phyloP scores from a whole-genome alignment of 2,113 vertebrate genomes.

The Heptranchias perlo region DNA sequence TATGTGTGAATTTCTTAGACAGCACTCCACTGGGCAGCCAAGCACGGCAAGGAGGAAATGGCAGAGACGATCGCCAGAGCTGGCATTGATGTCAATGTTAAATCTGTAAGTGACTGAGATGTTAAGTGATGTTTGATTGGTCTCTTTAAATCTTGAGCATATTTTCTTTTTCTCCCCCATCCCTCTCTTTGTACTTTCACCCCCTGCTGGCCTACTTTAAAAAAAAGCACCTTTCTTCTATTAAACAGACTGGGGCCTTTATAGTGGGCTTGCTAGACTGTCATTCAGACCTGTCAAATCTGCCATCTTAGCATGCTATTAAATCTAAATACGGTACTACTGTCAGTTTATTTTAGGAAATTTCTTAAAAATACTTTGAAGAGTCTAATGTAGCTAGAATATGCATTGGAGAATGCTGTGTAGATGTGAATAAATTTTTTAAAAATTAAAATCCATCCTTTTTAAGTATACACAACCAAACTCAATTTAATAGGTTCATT shows the following conservation, averaged over 20 bases:
- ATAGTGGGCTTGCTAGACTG: conserved; percentile 29
- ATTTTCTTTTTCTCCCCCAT: neutral
- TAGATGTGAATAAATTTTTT: neutral
- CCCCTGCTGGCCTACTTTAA: conserved; percentile 33
- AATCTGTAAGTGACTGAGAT: conserved; percentile 60
- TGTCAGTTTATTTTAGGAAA: conserved; percentile 31
- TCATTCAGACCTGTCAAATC: conserved; percentile 28
- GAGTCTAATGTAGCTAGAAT: neutral
- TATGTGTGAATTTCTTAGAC: conserved; percentile 55
- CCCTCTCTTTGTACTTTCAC: conserved; percentile 25
- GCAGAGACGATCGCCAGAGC: conserved; percentile 61
- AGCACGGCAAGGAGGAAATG: conserved; percentile 54
- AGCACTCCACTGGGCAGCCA: conserved; percentile 61
- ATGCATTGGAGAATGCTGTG: neutral
- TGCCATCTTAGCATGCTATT: conserved; percentile 28
- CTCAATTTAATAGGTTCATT: neutral
- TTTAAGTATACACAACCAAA: neutral
- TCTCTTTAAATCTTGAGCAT: conserved; percentile 41
- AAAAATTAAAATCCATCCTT: neutral
- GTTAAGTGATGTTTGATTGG: conserved; percentile 58
- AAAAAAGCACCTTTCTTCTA: conserved; percentile 36
- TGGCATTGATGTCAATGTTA: conserved; percentile 64
- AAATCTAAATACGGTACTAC: neutral
- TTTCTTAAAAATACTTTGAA: conserved; percentile 27
- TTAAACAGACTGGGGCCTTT: conserved; percentile 27